Base-by-base conservation (phyloP, 2,113 vertebrate species). In the Steatornis caripensis region DNA sequence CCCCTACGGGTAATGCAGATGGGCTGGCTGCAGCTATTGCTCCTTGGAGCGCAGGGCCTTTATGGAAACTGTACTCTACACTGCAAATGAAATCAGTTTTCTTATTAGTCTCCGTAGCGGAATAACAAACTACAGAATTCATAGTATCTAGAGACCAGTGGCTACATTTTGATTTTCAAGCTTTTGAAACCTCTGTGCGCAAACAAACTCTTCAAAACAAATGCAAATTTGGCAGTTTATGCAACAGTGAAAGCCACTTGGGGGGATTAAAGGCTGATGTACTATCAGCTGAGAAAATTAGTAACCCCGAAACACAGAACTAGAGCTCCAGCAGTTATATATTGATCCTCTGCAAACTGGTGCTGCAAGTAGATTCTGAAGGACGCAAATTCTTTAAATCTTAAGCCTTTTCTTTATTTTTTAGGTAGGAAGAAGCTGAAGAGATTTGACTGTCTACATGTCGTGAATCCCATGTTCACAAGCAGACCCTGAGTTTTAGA, bases 211-310 rank as follows among this genome's bases (percentile, higher is more conserved):
- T 89, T 97, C 94, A 94, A 94, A 97, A 97, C 89, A 96, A 95
- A 96, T 95, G 95, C 96, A 95, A 95, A 94, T 96, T 82, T 91
- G 87, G 95, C 87, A 94, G 92, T 95, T 96, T 79, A 85, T 92
- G 92, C 92, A 96, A 91, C 86, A 93, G n/a, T 1, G 29, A 68
- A 81, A 96, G 84, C 77, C 94, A 95, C 95, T 95, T 89, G 96
- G 92, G 92, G 86, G 91, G 97, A 95, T 96, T 96, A 97, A 95
- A 94, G 87, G 92, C 92, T 97, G 95, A 95, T 94, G 84, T 89
- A 91, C 89, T 83, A 96, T 95, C 93, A 96, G 91, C 89, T 91
- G 77, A 95, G 93, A 87, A 96, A 97, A 95, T 53, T 66, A 94
- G 91, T 77, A 95, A 91, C 93, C 94, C 92, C 90, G 94, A 86